Evolutionary conservation across 2,797 vertebrate species (phyloP), one percentile per base, ranked within the genome.

Genomic region (Sciurus vulgaris): DNA sequence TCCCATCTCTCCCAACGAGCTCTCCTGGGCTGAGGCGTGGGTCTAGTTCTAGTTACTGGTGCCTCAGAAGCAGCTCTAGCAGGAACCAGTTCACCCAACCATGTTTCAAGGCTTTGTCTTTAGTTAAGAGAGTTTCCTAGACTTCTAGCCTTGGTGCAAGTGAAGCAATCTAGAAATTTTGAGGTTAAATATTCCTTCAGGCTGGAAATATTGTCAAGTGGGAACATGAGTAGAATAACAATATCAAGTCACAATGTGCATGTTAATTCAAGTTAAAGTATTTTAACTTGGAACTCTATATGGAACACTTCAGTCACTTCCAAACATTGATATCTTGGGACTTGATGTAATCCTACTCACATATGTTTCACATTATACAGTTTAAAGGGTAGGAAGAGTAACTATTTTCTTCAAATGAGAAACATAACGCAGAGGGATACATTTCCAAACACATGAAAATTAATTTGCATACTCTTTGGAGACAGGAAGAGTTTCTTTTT

Each of bases 301-400:
- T 83, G 51, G 89, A 93, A 89, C 74, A 94, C 38, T 90, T 92
- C 49, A 88, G 51, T 92, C 35, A 28, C 51, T 97, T 96, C 86
- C 89, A 93, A 82, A 85, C 73, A 67, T 24, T 94, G 47, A 35
- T 92, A 88, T 96, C 89, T 78, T 47, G 78, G 82, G 83, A 91
- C 47, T 93, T 96, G 63, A 51, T 96, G 49, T 91, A 89, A 93
- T 96, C 47, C 77, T 92, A 56, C 56, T 96, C 77, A 95, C 94
- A 96, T 91, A 94, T 96, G 94, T 85, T 95, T 96, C 35, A 79
- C n/a, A 94, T 97, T 96, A 90, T 65, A 85, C 73, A 81, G n/a
- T 72, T 77, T 91, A 93, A 91, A 89, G 47, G 56, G 38, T 81
- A 93, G 47, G 44, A 86, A 92, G 41, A 93, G 24, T 87, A 92